These are phyloP conservation scores for Himalopsyche anomala DNA, from an alignment of 2,888 invertebrate species.

Conservation along the genomic window DNA sequence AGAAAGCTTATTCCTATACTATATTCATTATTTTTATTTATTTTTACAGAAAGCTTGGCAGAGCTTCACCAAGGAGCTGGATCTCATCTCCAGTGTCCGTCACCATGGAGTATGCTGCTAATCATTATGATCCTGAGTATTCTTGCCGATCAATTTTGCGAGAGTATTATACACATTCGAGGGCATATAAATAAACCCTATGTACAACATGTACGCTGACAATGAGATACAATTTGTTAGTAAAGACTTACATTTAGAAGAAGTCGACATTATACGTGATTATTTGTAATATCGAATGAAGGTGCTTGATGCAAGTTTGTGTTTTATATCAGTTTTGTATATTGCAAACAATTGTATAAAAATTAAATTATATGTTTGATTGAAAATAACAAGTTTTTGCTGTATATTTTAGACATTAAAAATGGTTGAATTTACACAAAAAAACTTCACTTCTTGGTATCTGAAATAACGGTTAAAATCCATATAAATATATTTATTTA, in stretches of 20 bases:
- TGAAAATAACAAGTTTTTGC: too few species aligned
- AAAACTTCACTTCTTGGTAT: too few species aligned
- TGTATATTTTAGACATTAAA: too few species aligned
- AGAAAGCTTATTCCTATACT: too few species aligned
- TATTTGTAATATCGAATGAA: not conserved
- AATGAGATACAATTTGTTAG: not conserved
- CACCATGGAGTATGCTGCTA: not conserved
- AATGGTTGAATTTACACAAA: too few species aligned
- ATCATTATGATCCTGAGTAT: not conserved
- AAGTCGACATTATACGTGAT: constrained; percentile 2
- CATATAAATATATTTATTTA: too few species aligned
- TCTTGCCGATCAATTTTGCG: not conserved
- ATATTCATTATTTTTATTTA: not conserved
- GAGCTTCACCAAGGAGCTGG: constrained; percentile 7
- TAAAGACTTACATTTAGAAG: not conserved
- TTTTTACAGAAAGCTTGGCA: constrained; percentile 11
- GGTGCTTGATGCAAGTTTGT: not conserved
- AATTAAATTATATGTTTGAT: too few species aligned
- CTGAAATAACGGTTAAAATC: too few species aligned
- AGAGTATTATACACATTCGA: not conserved
- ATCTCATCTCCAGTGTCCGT: not conserved
- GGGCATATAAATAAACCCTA: not conserved
- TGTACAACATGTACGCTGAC: not conserved
- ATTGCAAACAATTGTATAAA: not conserved
- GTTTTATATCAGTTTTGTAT: not conserved